These are phyloP conservation scores for Thereuonema tuberculata DNA, from an alignment of 1,140 invertebrate species.

Conservation along the genomic window DNA sequence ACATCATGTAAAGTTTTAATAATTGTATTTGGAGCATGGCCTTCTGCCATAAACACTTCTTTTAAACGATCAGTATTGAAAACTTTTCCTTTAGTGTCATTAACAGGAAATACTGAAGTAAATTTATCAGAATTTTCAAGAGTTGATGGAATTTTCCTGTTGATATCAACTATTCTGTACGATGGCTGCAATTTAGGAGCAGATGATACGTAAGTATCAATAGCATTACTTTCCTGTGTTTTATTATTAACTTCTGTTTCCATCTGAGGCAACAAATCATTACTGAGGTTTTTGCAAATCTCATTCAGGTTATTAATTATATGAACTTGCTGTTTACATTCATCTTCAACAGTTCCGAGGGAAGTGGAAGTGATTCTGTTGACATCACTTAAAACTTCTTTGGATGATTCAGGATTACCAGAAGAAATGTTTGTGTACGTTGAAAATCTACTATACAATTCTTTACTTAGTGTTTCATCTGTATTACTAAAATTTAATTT, in stretches of 20 bases:
- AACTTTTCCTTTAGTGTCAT: not conserved
- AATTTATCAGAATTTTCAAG: not conserved
- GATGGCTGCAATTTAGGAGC: not conserved
- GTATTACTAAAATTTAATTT: no score
- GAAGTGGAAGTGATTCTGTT: no score
- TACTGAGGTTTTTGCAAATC: not conserved
- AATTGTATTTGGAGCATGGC: conserved; percentile 4
- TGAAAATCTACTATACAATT: no score
- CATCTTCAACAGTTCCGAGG: no score
- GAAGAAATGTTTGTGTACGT: no score
- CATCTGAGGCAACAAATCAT: not conserved
- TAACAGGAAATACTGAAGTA: not conserved
- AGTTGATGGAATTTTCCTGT: not conserved
- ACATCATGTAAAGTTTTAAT: conserved; percentile 7
- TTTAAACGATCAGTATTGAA: not conserved
- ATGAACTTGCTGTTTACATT: no score
- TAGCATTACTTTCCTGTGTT: not conserved
- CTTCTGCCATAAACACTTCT: conserved; percentile 1
- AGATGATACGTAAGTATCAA: not conserved
- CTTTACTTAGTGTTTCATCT: no score
- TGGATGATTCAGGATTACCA: no score
- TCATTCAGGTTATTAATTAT: no score
- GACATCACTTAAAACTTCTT: no score
- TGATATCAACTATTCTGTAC: not conserved
- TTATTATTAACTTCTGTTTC: not conserved